phyloP scores from a whole-genome alignment of 2,113 vertebrate species.

The Romanogobio albipinnatus region DNA sequence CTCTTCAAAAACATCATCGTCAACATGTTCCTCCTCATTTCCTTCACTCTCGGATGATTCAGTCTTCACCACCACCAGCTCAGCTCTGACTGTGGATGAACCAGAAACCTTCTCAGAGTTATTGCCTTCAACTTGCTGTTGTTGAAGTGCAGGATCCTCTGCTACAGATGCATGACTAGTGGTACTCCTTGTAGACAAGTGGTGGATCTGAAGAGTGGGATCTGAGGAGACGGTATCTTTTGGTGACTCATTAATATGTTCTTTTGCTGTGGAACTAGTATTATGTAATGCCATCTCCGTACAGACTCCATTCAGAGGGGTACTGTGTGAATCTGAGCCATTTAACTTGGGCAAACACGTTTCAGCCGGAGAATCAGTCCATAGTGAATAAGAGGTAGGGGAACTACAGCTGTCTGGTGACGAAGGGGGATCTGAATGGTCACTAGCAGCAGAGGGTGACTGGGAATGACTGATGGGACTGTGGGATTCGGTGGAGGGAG shows the following conservation, averaged over 20 bases:
- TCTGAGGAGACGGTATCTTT: conserved; percentile 45
- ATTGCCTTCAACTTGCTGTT: background rate
- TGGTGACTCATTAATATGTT: conserved; percentile 2
- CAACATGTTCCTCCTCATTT: conserved; percentile 68
- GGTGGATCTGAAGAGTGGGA: conserved; percentile 26
- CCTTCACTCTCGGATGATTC: conserved; percentile 83
- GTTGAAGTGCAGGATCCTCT: background rate
- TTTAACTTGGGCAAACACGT: conserved; percentile 5
- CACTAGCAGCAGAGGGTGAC: conserved; percentile 45
- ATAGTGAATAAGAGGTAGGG: conserved; percentile 44
- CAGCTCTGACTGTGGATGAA: conserved; percentile 68
- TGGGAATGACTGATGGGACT: conserved; percentile 52
- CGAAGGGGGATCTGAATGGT: conserved; percentile 43
- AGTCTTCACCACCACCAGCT: conserved; percentile 76
- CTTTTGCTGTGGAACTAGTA: background rate
- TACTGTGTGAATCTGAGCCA: background rate
- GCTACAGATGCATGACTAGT: conserved; percentile 22
- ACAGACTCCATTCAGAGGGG: conserved; percentile 39
- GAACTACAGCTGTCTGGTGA: conserved; percentile 42
- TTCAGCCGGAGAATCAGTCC: conserved; percentile 45
- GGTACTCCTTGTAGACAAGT: conserved; percentile 38
- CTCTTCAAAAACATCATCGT: conserved; percentile 61
- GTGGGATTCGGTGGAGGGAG: conserved; percentile 40
- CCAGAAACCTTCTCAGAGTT: background rate
- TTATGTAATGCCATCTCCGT: conserved; percentile 6